Percentiles rank a stretch among this genome's conserved stretches.
These are phyloP conservation scores for Pygoscelis antarcticus DNA, from an alignment of 2,113 vertebrate species.

Conservation along the genomic window DNA sequence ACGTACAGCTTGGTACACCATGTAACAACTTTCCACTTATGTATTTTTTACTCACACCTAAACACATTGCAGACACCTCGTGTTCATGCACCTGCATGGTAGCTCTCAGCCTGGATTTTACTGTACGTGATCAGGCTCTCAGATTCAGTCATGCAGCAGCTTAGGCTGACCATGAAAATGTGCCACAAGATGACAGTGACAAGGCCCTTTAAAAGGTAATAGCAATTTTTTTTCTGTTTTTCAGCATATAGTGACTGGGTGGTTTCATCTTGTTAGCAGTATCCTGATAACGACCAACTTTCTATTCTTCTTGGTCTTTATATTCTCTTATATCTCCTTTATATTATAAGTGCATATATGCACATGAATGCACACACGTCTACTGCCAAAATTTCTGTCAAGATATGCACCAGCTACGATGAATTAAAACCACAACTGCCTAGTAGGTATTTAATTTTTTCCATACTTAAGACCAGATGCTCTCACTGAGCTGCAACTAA, in stretches of 20 bases:
- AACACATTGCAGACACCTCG: neutral
- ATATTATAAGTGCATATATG: neutral
- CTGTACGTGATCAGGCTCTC: neutral
- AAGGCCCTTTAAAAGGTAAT: neutral
- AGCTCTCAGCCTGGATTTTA: neutral
- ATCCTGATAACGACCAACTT: neutral
- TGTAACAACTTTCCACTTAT: neutral
- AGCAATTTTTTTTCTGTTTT: neutral
- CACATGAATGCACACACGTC: neutral
- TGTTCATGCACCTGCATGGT: neutral
- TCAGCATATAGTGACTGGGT: neutral
- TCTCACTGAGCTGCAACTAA: neutral
- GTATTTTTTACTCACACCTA: neutral
- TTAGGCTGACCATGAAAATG: neutral
- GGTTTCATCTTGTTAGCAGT: neutral
- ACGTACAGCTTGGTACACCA: fast-evolving
- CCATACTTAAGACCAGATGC: neutral
- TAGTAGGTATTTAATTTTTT: neutral
- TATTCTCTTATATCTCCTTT: neutral
- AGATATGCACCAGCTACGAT: too few relatives aligned
- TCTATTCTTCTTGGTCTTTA: neutral
- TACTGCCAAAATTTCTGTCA: neutral
- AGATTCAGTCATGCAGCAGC: neutral
- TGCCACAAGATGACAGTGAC: neutral
- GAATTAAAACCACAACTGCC: neutral